Conservation (phyloP, 1,140 invertebrate species). For the Heliothis virescens region DNA sequence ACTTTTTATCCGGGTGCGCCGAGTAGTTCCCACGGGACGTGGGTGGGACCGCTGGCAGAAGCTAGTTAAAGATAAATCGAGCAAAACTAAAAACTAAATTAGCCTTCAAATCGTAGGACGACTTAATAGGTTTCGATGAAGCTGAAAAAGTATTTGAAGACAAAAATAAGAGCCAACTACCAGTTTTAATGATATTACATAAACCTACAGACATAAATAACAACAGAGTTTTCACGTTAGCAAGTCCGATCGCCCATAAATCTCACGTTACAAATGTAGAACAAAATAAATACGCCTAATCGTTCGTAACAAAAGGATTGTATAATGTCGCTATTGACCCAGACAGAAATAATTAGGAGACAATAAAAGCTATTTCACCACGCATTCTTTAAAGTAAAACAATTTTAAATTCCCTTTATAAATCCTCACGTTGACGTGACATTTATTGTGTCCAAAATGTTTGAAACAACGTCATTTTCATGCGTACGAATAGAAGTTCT, state of each 20-base stretch:
- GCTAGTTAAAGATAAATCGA: no score
- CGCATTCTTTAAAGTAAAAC: neutral
- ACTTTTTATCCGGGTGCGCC: no score
- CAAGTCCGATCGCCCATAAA: conserved; percentile 8
- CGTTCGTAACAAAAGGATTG: neutral
- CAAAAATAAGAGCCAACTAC: neutral
- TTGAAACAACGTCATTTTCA: conserved; percentile 1
- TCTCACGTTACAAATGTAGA: conserved; percentile 9
- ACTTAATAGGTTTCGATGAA: no score
- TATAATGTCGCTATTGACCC: neutral
- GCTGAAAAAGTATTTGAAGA: neutral
- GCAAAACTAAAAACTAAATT: no score
- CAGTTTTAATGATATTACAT: neutral
- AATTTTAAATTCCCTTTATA: neutral
- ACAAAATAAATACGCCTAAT: conserved; percentile 10
- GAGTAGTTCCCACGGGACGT: no score
- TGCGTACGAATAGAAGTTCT: conserved; percentile 15
- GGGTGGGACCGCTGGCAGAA: no score
- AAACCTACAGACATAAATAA: neutral
- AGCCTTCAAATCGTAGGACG: no score
- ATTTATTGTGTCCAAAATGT: neutral
- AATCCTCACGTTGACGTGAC: neutral
- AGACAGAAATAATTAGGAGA: conserved; percentile 25
- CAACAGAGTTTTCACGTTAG: neutral
- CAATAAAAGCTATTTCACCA: conserved; percentile 28